Conservation (phyloP, 2,797 vertebrate species). For the Brachyalestes nurse region DNA sequence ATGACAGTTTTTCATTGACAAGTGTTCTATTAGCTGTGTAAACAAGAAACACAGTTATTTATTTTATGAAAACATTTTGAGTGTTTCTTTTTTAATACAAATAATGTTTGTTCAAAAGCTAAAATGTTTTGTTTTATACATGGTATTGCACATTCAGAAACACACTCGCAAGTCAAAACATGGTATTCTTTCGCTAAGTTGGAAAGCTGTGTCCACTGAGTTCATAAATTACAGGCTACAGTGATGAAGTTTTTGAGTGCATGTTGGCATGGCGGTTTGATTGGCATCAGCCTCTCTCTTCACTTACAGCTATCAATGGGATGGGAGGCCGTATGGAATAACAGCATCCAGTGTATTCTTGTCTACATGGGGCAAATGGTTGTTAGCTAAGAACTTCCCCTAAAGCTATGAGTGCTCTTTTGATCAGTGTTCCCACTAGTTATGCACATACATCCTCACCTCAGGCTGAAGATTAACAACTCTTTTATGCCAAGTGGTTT, state of each 20-base stretch:
- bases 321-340: conserved; percentile 6
- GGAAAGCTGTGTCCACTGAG: no score
- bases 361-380: not conserved
- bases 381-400: conserved; percentile 28
- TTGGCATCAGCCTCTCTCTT: conserved; percentile 21
- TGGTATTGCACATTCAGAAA: no score
- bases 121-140: no score
- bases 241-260: not conserved
- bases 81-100: no score
- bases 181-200: no score
- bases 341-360: conserved; percentile 18
- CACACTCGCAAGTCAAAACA: no score
- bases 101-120: no score
- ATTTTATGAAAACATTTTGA: no score
- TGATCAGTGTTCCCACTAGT: conserved; percentile 1
- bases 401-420: conserved; percentile 33
- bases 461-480: conserved; percentile 1
- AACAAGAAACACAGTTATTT: no score
- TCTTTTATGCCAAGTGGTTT: conserved; percentile 26
- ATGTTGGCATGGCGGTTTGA: conserved; percentile 16
- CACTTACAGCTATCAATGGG: conserved; percentile 17
- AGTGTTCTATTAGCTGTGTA: no score
- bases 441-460: conserved; percentile 3
- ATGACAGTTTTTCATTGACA: no score
- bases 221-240: no score